These are phyloP conservation scores for Sicus ferrugineus DNA, from an alignment of 2,888 invertebrate genomes.

Conservation along the genomic window DNA sequence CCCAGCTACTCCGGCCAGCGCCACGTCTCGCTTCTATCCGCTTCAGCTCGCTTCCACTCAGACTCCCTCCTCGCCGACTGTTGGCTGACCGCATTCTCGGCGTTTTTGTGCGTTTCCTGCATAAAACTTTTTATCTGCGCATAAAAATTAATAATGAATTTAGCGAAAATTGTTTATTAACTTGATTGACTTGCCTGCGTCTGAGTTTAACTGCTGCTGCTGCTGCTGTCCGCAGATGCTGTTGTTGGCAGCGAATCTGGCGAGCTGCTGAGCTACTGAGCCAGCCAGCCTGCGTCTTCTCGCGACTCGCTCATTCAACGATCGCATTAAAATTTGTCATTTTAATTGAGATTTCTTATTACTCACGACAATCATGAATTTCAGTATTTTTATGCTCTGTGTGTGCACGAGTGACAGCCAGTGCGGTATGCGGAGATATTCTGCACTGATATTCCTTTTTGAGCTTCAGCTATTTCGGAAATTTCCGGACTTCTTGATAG, in stretches of 20 bases:
- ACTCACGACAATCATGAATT: conserved; percentile 11
- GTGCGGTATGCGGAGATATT: conserved; percentile 11
- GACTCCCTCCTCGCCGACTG: background rate
- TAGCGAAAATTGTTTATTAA: conserved; percentile 42
- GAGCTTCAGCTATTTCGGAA: background rate
- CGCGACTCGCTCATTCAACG: background rate
- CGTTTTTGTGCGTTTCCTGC: conserved; percentile 44
- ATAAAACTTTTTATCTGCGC: conserved; percentile 38
- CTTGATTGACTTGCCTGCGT: conserved; percentile 13
- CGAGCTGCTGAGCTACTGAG: conserved; percentile 9
- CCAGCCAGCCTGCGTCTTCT: conserved; percentile 2
- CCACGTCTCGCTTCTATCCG: background rate
- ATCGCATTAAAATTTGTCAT: conserved; percentile 56
- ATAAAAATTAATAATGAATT: conserved; percentile 53
- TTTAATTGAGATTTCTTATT: conserved; percentile 52
- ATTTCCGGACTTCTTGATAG: no score
- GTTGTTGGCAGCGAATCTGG: background rate
- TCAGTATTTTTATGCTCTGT: conserved; percentile 19
- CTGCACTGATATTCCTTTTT: background rate
- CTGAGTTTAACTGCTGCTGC: conserved; percentile 33
- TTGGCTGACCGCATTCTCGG: background rate
- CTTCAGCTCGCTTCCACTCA: background rate
- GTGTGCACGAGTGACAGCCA: conserved; percentile 38
- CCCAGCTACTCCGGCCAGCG: no score
- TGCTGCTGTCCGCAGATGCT: background rate